Evolutionary conservation across 2,888 invertebrate genomes (phyloP), one percentile per base, ranked within the genome.

Genomic region (Euclidia mi): DNA sequence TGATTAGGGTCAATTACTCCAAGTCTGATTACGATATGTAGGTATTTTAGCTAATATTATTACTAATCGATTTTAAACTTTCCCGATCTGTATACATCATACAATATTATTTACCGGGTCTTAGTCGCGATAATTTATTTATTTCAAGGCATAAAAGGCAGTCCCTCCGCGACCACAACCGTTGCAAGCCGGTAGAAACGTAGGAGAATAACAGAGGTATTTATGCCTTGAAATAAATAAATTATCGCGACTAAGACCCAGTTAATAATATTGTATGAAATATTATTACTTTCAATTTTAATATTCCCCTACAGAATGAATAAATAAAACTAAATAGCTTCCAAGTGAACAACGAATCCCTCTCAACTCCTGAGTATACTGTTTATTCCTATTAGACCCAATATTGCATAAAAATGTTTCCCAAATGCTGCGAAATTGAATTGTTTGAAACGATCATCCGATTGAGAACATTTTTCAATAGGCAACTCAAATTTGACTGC

Each of bases 391-490:
- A 41, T 48, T 63, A 70, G 40, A 44, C 10, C 55, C 47, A 56
- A 55, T 56, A 32, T 56, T 48, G 62, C 32, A 32, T 60, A 60
- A 70, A 53, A 64, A 49, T 58, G 37, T 63, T 60, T 63, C 48
- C 57, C 47, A 56, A 62, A 62, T 75, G 71, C 78, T 81, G 87
- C 88, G 88, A 88, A 88, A 88, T 88, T 88, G 88, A 88, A 88
- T 88, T 88, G 88, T 88, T 88, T 85, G 71, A 65, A 65, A 60
- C 71, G 58, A 72, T 66, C 66, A 69, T 66, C 63, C 57, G 60
- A 50, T 57, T 58, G 32, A 55, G 67, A 65, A 66, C 34, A 64
- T 63, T 57, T 41, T 65, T 56, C 38, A 34, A 58, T 48, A 59
- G 66, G 59, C 61, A 76, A 67, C 71, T 76, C 65, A 68, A 65